Evolutionary conservation across 2,888 invertebrate genomes (phyloP).

Genomic region (Cancer borealis): DNA sequence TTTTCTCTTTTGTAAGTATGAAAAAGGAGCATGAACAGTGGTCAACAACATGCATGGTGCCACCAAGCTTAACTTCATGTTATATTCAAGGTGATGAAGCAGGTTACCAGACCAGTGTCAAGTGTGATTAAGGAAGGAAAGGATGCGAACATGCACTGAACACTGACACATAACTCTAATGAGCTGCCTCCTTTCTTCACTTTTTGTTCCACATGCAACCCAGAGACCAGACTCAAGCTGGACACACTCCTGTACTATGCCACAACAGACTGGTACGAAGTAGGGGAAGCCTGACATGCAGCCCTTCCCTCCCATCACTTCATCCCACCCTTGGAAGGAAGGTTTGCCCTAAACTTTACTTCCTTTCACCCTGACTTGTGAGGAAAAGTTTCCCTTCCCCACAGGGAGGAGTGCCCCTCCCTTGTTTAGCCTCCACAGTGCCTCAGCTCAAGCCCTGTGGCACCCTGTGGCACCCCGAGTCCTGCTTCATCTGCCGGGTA

Average conservation of each 20-base stretch:
- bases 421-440: background rate
- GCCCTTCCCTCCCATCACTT: background rate
- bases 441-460: background rate
- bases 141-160: background rate
- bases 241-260: background rate
- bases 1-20: background rate
- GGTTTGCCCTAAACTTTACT: background rate
- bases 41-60: background rate
- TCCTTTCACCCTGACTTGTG: background rate
- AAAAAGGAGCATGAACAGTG: background rate
- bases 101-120: background rate
- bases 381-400: background rate
- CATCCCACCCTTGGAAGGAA: background rate
- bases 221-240: background rate
- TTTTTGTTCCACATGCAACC: background rate
- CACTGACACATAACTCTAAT: background rate
- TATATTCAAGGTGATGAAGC: background rate
- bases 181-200: background rate
- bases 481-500: constrained; percentile 34
- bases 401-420: background rate
- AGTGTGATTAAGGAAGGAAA: background rate
- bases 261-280: background rate
- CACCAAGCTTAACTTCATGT: background rate
- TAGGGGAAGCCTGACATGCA: background rate
- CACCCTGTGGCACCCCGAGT: background rate